phyloP scores from a whole-genome alignment of 2,888 invertebrate species.

The Piscicola geometra region DNA sequence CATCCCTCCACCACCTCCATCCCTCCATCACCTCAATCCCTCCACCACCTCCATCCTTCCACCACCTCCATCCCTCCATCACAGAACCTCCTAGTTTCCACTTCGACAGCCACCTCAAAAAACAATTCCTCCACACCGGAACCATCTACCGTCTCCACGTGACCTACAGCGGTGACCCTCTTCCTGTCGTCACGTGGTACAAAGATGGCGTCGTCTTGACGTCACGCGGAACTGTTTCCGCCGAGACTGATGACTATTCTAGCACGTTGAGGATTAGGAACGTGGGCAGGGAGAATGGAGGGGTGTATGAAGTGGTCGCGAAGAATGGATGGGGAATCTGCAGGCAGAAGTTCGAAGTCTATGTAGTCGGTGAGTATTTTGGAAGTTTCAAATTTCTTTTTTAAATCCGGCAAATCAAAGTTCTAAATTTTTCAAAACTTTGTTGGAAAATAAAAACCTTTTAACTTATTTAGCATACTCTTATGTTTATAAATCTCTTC shows the following conservation, averaged over 20 bases:
- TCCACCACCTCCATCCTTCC: too few species aligned
- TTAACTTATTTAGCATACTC: too few species aligned
- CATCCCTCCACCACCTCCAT: too few species aligned
- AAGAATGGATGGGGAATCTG: constrained; percentile 44
- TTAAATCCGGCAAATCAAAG: too few species aligned
- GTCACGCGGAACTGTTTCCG: constrained; percentile 46
- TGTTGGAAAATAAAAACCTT: too few species aligned
- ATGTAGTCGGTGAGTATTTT: constrained; percentile 44
- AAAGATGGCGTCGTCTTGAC: constrained; percentile 42
- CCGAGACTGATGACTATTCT: constrained; percentile 64
- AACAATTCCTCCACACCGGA: constrained; percentile 40
- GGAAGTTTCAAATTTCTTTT: too few species aligned
- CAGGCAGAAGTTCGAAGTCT: constrained; percentile 40
- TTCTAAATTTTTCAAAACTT: too few species aligned
- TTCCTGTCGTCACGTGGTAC: constrained; percentile 41
- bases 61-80: too few species aligned
- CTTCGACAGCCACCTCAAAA: constrained; percentile 39
- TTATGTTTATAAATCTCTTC: too few species aligned
- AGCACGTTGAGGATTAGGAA: constrained; percentile 59
- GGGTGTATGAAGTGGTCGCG: constrained; percentile 44
- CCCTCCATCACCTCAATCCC: too few species aligned
- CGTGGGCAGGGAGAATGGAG: constrained; percentile 44
- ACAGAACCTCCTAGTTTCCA: constrained; percentile 43
- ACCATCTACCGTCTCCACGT: constrained; percentile 41
- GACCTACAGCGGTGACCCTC: constrained; percentile 42